These are phyloP conservation scores for Eucera pruinosa DNA, from an alignment of 2,888 invertebrate genomes.

Conservation along the genomic window DNA sequence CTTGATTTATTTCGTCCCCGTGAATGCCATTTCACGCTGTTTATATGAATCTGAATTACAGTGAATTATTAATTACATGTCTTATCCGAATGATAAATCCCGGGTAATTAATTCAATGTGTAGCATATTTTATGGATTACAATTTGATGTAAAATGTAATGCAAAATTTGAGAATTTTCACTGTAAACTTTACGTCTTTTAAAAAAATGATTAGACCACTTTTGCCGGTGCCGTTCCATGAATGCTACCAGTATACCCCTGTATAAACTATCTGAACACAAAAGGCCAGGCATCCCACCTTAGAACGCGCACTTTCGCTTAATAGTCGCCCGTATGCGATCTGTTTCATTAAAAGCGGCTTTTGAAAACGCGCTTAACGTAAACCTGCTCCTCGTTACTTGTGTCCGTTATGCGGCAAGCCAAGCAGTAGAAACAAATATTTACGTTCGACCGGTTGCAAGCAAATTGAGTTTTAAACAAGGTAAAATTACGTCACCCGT, in stretches of 20 bases:
- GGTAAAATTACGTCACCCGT: not conserved
- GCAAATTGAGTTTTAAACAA: too few species aligned
- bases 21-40: not conserved
- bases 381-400: not conserved
- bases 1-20: not conserved
- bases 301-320: slow-evolving; percentile 30
- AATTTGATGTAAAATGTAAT: not conserved
- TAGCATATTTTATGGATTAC: not conserved
- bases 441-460: not conserved
- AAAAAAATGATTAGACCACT: too few species aligned
- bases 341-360: slow-evolving; percentile 21
- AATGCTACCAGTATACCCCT: not conserved
- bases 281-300: not conserved
- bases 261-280: not conserved
- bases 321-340: slow-evolving; percentile 15
- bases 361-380: not conserved
- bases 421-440: not conserved
- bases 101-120: not conserved
- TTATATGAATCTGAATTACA: not conserved
- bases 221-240: not conserved
- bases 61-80: not conserved
- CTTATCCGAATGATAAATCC: not conserved
- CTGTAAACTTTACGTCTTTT: not conserved
- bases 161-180: too few species aligned
- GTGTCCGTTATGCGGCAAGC: not conserved